Conservation (phyloP, 2,113 vertebrate genomes). For the mouse (Mus musculus) region DNA sequence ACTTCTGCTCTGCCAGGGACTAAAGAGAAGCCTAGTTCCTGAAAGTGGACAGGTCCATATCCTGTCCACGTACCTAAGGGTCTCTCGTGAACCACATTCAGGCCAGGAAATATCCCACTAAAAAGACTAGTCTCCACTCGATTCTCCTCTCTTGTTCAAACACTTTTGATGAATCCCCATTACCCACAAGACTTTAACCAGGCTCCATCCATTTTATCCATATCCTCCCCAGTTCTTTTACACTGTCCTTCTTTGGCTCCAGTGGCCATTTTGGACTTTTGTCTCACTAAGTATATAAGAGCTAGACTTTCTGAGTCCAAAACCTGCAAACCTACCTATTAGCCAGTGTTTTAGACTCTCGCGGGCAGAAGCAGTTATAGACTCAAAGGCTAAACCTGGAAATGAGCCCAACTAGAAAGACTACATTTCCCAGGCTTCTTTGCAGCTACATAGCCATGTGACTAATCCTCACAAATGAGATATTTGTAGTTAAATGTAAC, state of each 20-base stretch:
- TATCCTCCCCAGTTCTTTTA: neutral
- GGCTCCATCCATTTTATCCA: neutral
- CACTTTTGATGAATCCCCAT: neutral
- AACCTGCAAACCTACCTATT: neutral
- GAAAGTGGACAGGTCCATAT: neutral
- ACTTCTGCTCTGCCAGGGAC: neutral
- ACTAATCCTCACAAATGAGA: neutral
- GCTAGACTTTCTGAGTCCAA: neutral
- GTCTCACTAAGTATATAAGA: neutral
- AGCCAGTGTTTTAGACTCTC: neutral
- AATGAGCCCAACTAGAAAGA: neutral
- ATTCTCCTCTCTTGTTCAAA: neutral
- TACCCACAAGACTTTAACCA: neutral
- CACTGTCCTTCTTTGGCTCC: neutral
- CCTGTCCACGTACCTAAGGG: neutral
- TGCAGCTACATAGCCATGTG: neutral
- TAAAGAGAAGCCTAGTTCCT: neutral
- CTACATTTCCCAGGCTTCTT: constrained; percentile 64
- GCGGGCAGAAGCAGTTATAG: neutral
- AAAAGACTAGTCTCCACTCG: neutral
- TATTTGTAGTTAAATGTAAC: neutral
- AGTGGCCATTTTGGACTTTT: neutral
- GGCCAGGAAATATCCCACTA: neutral
- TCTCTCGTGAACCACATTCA: neutral
- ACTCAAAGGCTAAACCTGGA: too few species aligned